Base-by-base conservation (phyloP, 2,797 vertebrate genomes). In the Gallinago nigripennis region DNA sequence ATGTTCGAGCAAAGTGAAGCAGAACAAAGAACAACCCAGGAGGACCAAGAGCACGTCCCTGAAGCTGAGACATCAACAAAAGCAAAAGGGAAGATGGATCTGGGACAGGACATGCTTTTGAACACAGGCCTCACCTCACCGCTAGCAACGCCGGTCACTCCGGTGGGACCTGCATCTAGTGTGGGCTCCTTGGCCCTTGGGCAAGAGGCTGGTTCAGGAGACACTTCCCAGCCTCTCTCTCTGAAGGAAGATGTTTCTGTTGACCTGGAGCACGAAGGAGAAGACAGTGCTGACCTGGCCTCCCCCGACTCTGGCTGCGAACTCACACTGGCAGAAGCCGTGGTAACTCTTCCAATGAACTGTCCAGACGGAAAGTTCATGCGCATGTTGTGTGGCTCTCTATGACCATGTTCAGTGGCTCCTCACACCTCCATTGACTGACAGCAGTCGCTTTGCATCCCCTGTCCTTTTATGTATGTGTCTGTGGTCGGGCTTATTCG, bases 231-330 rank as follows among this genome's bases (percentile, higher is more conserved):
- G 82, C 78, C 82, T 57, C 46, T 9, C 20, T 75, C 76, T 75
- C 68, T 72, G 51, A 92, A 96, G 86, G 90, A 96, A 68, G 85
- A 79, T 31, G 82, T 92, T 77, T 91, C 88, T 78, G 50, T 89
- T 58, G 90, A 75, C 43, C 72, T 64, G 11, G 80, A 97, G 57
- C 96, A 73, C 0, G 82, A 97, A 94, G 81, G 88, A 92, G 87
- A 85, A 86, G 84, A 86, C 70, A 95, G 95, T 82, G 89, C 86
- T 16, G 96, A 97, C 58, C 92, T 97, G 71, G 75, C 89, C 81
- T 98, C 98, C 51, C 97, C 98, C 0, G 97, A 98, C 92, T 98
- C 98, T 3, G 98, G 98, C 97, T 98, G 98, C 9, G 97, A 98
- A 94, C 97, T 98, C 88, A 97, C 97, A 35, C 95, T 98, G 96